Base-by-base conservation (phyloP, 2,797 vertebrate species). In the Takifugu ocellatus region DNA sequence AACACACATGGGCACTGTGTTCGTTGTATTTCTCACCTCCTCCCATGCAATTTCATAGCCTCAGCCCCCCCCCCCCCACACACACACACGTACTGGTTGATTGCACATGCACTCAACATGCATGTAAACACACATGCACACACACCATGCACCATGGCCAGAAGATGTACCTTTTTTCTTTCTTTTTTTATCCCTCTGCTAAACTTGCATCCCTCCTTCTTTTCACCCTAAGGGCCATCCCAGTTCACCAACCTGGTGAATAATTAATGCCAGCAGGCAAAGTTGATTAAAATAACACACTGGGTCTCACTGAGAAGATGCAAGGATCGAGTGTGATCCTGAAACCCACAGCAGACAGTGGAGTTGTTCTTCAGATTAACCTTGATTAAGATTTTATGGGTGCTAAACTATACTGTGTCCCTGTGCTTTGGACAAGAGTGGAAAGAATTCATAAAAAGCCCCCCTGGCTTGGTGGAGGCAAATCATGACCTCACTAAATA, bases 251-350 rank as follows among this genome's bases (percentile, higher is more conserved):
- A 69, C 74, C 59, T 71, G 70, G 63, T 89, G 77, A 90, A 90
- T 90, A 89, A 89, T 90, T 82, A 86, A 90, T 84, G 68, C 63
- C 64, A 63, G 75, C 78, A 82, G 80, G 79, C 72, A 59, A 42
- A 75, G 79, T 81, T 79, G 82, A 89, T 90, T 88, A 88, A 87
- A 90, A 87, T 79, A 85, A 87, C 81, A 87, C 81, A 72, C 84
- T 75, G 77, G 81, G 72, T 76, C 70, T 70, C 74, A 70, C 66
- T 71, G 75, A 82, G 68, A 69, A 81, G 71, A 84, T 55, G 31
- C 78, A 68, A 54, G 56, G 57, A 39, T 39, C 3, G 11, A 14
- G 11, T 39, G 68, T 59, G 70, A 58, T 67, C 68, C 49, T 66
- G 59, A 58, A 58, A 64, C 50, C 62, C 63, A 48, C 59, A 42